Evolutionary conservation across 2,888 invertebrate genomes (phyloP), one percentile per base, ranked within the genome.

Genomic region (Drosophila hamatofila): DNA sequence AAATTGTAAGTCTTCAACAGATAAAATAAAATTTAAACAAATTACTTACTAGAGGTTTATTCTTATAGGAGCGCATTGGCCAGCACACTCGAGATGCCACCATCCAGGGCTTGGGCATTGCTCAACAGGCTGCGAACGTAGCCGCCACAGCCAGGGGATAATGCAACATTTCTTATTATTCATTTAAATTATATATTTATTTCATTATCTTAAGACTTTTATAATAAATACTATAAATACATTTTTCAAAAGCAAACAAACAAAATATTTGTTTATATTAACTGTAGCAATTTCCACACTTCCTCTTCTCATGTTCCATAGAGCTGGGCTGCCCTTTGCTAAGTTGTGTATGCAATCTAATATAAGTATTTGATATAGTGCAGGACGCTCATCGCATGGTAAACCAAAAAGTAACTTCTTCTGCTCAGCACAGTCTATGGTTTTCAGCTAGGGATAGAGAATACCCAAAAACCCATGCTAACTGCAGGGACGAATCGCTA

Each of bases 61-160:
- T 9, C 18, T 18, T 52, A 41, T 7, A 91, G 90, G 88, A 91
- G 64, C 83, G 88, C 41, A 63, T 85, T 60, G 91, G 77, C 5
- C 88, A 90, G 44, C 84, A 89, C 60, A 84, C 90, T 33, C 75
- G 91, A 39, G 89, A 90, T 82, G 91, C 90, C 46, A 75, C 81
- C 33, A 87, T 91, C 23, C 78, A 90, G 44, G 71, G 61, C 9
- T 58, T 91, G 67, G 82, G 77, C 1, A 67, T 91, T n/a, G 90
- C 89, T 0, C 86, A 90, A 37, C 80, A 83, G 83, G 89, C 90
- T 0, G 89, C 91, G 0, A 84, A 85, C 81, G 89, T 90, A 7
- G 89, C 82, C 14, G 89, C 86, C 21, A 90, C 89, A 16, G 64
- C 78, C 5, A 70, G 75, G 6, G 80, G 85, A 7, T 80, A 51